Evolutionary conservation across 35 echinoderm and acorn worm species (phyloP), one percentile per base, ranked within the genome.

Genomic region (Apostichopus parvimensis): DNA sequence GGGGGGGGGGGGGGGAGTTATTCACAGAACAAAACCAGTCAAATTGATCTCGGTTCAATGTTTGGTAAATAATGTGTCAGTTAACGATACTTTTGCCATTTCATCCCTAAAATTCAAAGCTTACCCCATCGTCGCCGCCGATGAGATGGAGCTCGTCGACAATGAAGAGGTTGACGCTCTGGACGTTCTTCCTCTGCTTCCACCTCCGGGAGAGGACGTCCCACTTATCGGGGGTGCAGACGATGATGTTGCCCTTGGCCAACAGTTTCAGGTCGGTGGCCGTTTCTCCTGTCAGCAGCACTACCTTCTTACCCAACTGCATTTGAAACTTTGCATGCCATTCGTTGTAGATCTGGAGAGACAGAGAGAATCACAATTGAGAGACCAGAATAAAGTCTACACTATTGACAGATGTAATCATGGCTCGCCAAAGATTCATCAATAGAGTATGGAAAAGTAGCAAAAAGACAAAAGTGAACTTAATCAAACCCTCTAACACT

Each of bases 291-390:
- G 95, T 96, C 91, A 96, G 79, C 4, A 96, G 83, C 10, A 96
- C 95, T 17, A 96, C 97, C 77, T 96, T 96, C 93, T 95, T 99
- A 5, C 94, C 95, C 24, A 99, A 77, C 80, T 96, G 95, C 94
- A 99, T 95, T 80, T 99, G 97, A 89, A 99, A 99, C 92, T 99
- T 99, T 23, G 95, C 92, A 76, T 96, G 95, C 97, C 97, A 99
- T 87, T 99, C 97, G 26, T 94, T 92, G 90, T 99, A 96, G 34
- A 99, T 93, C 97, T 99, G 80, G 7, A 45, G 34, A 45, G 34
- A 45, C 34, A 45, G 34, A 45, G 34, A 45, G 2, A n/a, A n/a
- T 45, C 34, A 45, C 34, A 45, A 45, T 4, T 45, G 34, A 45
- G 34, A 45, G 34, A 45, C 34, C 34, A 45, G 34, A 45, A 45